A percentile compares a stretch with the other conserved stretches of the same genome.
phyloP scores from a whole-genome alignment of 2,797 vertebrate genomes.

The Typhlichthys subterraneus region DNA sequence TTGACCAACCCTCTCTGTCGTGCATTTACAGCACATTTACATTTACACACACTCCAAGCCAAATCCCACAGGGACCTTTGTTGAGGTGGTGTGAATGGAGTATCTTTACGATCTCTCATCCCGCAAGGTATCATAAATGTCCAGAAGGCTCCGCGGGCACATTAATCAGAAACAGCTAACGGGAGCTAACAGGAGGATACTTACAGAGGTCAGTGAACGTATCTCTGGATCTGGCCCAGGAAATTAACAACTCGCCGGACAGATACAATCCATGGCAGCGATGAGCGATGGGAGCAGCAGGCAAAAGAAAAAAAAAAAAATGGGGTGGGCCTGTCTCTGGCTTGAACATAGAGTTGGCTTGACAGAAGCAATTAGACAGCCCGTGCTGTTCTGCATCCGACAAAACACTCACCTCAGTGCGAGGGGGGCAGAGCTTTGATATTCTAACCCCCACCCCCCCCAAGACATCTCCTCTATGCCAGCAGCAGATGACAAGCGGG shows the following conservation, averaged over 20 bases:
- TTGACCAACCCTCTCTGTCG: constrained; percentile 23
- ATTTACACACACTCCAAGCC: constrained; percentile 15
- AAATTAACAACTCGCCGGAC: constrained; percentile 80
- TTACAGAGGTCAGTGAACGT: constrained; percentile 74
- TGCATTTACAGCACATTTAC: too few species aligned
- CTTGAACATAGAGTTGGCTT: constrained; percentile 55
- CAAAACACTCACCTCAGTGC: constrained; percentile 30
- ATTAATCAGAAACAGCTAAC: constrained; percentile 80
- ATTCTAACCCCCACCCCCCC: constrained; percentile 18
- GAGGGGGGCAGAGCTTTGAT: constrained; percentile 12
- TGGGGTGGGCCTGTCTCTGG: constrained; percentile 58
- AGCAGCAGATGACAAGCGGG: constrained; percentile 7
- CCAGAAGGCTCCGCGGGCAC: constrained; percentile 68
- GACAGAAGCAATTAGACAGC: constrained; percentile 74
- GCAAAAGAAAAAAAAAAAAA: constrained; percentile 46
- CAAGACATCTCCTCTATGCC: background rate
- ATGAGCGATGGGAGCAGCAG: constrained; percentile 70
- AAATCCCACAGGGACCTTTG: background rate
- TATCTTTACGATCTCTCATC: constrained; percentile 68
- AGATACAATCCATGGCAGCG: constrained; percentile 71
- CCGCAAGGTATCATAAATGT: constrained; percentile 77
- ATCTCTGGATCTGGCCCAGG: constrained; percentile 70
- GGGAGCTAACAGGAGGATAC: constrained; percentile 73
- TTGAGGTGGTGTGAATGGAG: constrained; percentile 44
- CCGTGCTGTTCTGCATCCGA: constrained; percentile 42